A percentile compares a stretch with the other conserved stretches of the same genome.
phyloP scores from a whole-genome alignment of 2,797 vertebrate genomes.

The Gouania willdenowi region DNA sequence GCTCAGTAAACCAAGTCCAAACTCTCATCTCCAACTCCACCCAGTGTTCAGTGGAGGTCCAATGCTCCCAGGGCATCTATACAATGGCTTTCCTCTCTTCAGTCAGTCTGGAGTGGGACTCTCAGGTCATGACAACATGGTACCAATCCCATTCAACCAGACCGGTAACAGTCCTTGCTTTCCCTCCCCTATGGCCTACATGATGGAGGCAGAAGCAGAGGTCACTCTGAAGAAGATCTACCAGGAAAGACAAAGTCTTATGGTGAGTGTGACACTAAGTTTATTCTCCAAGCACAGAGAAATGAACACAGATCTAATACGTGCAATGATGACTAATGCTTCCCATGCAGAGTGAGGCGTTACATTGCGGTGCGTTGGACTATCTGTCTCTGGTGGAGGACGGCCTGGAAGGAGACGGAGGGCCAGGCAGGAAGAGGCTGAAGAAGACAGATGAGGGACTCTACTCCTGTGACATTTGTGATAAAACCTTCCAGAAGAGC shows the following conservation, averaged over 20 bases:
- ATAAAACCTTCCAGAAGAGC: constrained; percentile 85
- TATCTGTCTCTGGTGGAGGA: constrained; percentile 73
- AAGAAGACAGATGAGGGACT: constrained; percentile 81
- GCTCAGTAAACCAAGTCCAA: constrained; percentile 46
- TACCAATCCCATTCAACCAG: constrained; percentile 54
- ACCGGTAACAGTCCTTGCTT: constrained; percentile 52
- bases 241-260: constrained; percentile 68
- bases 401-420: constrained; percentile 65
- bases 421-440: constrained; percentile 68
- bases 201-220: constrained; percentile 70
- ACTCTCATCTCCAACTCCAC: constrained; percentile 44
- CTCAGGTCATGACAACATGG: constrained; percentile 57
- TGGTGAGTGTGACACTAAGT: constrained; percentile 52
- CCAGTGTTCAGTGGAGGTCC: constrained; percentile 38
- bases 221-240: constrained; percentile 69
- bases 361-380: constrained; percentile 61
- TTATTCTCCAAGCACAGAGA: no score
- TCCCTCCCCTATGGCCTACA: constrained; percentile 70
- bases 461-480: constrained; percentile 82
- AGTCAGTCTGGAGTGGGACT: constrained; percentile 53
- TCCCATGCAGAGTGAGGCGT: constrained; percentile 59
- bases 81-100: constrained; percentile 63
- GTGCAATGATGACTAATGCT: neutral
- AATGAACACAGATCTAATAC: no score
- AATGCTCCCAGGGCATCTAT: constrained; percentile 58